Evolutionary conservation across 2,888 invertebrate genomes (phyloP).

Genomic region (Volucella inanis): DNA sequence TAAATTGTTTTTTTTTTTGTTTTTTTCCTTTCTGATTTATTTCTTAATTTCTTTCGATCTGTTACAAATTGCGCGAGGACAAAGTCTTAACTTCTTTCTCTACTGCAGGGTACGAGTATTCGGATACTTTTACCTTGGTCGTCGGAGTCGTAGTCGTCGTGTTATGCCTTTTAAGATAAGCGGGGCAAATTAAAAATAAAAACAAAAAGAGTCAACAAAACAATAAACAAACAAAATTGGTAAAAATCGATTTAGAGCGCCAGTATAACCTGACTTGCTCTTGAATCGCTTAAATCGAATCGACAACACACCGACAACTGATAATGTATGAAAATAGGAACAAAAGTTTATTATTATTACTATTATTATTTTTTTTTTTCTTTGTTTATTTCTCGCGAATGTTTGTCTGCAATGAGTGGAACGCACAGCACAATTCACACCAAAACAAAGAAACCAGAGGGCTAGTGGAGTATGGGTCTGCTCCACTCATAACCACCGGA

Average conservation of each 20-base stretch:
- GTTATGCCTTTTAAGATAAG: constrained; percentile 35
- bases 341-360: constrained; percentile 31
- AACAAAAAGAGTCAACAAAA: constrained; percentile 45
- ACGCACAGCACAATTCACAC: constrained; percentile 56
- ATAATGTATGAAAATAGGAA: not conserved
- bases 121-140: constrained; percentile 1
- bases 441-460: constrained; percentile 66
- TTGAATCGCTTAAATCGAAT: constrained; percentile 3
- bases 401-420: constrained; percentile 34
- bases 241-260: constrained; percentile 61
- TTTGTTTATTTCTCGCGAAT: constrained; percentile 23
- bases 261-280: constrained; percentile 36
- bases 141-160: not conserved
- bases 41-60: not conserved
- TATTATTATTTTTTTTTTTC: constrained; percentile 13
- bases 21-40: not conserved
- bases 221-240: constrained; percentile 59
- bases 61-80: constrained; percentile 35
- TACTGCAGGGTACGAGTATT: constrained; percentile 15
- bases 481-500: constrained; percentile 43
- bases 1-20: constrained; percentile 10
- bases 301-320: constrained; percentile 1
- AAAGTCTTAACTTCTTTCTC: constrained; percentile 11
- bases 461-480: constrained; percentile 17
- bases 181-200: constrained; percentile 38